phyloP scores from a whole-genome alignment of 2,797 vertebrate species.

The Coccyzus lansbergi region DNA sequence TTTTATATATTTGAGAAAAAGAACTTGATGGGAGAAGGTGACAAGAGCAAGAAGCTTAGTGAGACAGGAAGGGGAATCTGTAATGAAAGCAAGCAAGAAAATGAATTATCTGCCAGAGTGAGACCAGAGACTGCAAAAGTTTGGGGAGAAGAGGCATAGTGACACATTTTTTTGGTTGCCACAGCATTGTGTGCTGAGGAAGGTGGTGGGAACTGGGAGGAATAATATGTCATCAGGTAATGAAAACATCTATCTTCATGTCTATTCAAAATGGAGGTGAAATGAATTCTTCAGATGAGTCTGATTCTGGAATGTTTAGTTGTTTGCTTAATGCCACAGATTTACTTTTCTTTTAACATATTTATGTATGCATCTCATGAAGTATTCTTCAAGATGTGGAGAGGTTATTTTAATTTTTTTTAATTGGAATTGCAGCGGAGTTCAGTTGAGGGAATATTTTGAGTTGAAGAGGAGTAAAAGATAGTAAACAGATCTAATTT shows the following conservation, averaged over 20 bases:
- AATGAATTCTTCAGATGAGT: background rate
- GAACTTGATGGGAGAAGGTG: background rate
- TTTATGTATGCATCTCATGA: background rate
- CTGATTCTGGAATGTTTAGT: background rate
- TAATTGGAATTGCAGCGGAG: background rate
- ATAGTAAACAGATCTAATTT: constrained; percentile 33
- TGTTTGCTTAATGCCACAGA: background rate
- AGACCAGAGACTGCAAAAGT: background rate
- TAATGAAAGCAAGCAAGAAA: background rate
- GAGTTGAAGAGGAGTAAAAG: background rate
- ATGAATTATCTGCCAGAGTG: background rate
- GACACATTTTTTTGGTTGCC: background rate
- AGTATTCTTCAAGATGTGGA: background rate
- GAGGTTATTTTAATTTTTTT: background rate
- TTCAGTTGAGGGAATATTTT: background rate
- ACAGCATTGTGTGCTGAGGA: background rate
- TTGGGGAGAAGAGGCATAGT: background rate
- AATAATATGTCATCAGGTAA: background rate
- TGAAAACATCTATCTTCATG: background rate
- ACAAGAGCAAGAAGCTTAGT: background rate
- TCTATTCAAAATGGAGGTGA: background rate
- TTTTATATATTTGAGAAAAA: background rate
- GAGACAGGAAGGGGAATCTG: background rate
- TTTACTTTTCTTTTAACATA: background rate
- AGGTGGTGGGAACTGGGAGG: background rate